Conservation (phyloP, 2,797 vertebrate species). For the Sitta carolinensis region DNA sequence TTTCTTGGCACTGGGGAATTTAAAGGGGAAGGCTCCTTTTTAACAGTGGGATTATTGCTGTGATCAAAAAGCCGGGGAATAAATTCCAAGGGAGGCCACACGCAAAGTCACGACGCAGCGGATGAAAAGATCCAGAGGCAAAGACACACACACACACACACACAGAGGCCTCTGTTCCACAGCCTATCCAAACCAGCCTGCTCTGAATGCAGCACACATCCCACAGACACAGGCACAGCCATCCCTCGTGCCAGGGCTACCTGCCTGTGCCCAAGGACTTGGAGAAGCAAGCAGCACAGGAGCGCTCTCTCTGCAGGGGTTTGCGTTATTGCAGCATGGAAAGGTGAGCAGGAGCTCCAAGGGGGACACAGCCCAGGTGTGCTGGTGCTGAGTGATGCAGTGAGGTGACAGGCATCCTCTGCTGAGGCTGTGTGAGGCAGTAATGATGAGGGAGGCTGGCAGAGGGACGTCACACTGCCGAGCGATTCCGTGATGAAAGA, state of each 20-base stretch:
- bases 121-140: background rate
- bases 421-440: background rate
- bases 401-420: background rate
- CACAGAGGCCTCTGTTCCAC: background rate
- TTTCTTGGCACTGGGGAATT: slow-evolving; percentile 41
- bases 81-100: background rate
- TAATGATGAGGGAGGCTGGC: background rate
- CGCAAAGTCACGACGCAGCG: background rate
- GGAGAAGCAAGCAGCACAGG: background rate
- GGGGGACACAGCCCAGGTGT: background rate
- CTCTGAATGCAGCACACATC: background rate
- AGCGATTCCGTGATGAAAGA: background rate
- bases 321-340: background rate
- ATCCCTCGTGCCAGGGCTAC: background rate
- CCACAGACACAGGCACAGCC: background rate
- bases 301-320: background rate
- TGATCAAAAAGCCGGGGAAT: background rate
- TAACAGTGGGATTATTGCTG: background rate
- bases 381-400: background rate
- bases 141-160: background rate
- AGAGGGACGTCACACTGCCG: background rate
- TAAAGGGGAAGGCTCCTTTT: slow-evolving; percentile 27
- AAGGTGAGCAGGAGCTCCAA: background rate
- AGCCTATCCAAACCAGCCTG: background rate
- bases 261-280: background rate